Base-by-base conservation (phyloP, 2,888 invertebrate species). In the Pyrocoelia pectoralis region DNA sequence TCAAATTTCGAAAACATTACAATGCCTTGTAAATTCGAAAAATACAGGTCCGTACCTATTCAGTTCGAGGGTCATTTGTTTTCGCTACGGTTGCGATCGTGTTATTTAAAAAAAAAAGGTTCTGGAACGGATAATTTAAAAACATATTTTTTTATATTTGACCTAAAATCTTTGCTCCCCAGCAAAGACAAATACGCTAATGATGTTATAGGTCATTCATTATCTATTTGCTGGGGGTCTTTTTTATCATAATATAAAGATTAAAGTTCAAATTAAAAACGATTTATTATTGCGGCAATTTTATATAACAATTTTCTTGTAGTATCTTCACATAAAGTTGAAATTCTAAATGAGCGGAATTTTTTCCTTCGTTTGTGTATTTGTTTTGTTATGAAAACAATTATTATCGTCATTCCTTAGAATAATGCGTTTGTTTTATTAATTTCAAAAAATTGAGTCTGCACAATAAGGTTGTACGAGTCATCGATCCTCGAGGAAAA, bases 201-300 rank as follows among this genome's bases (percentile, higher is more conserved):
- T 68, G 1, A 33, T 50, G 67, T 65, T 63, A 51, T 19, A 66
- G 66, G 65, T 68, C 68, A 67, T n/a, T 24, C 49, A 55, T 61
- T 68, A 69, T 69, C 66, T 63, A 54, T 66, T 55, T 57, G 66
- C 67, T 58, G 67, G 70, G 69, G 70, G 70, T 66, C 69, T 54
- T 33, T 51, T 59, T 64, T 52, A 51, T 56, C 55, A 46, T 18
- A 17, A 58, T 53, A 52, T 46, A 33, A 15, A 57, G 61, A 52
- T 65, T 61, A 57, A 38, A 61, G 65, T 54, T 61, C 52, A 65
- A 17, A 51, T 19, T 28, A 56, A 64, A 33, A 60, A 5, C 28
- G 59, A 56, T 58, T 49, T 12, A 13, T 28, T 33, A 14, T 28
- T 28, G 1, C n/a, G 13, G n/a, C 17, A 46, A 17, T 17, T 46